Evolutionary conservation across 2,113 vertebrate genomes (phyloP), one percentile per base, ranked within the genome.

Genomic region (Mystacornis crossleyi): DNA sequence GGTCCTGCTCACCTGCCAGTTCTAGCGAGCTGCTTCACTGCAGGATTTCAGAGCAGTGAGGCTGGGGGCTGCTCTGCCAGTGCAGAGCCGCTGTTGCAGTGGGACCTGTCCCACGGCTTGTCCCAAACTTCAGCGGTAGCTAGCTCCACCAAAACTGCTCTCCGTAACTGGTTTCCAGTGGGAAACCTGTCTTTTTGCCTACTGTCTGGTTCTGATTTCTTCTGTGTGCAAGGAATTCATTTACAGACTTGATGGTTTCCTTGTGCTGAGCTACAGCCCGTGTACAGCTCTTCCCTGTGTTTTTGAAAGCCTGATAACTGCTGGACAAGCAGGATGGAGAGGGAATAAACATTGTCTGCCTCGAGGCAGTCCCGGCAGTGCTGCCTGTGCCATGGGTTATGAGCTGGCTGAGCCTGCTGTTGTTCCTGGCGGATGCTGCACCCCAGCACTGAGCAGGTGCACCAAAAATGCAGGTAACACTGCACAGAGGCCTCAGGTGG

Each of bases 301-400:
- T 19, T 3, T 1, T 51, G 40, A 40, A 54, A 26, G 20, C 31
- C 54, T 1, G 3, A 2, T 23, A 29, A 0, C 3, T 57, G 55
- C 61, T 53, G 28, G 26, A 6, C 10, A 6, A 16, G 61, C 9
- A 21, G 74, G 31, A 45, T 8, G 21, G 25, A 10, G 48, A 67
- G 36, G 71, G 33, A 40, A 11, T 7, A 7, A n/a, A 4, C 8
- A 3, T 0, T 2, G 25, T 33, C 36, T 4, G 43, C 4, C 14
- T 50, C 1, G 7, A 1, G 0, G 0, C 2, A 28, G 43, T 53
- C 36, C 31, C 0, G 0, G 45, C 66, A 28, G 60, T 2, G 1
- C 65, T 86, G 71, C 28, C 18, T 25, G 18, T 7, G 28, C 51
- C 9, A 19, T 3, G 45, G 15, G 12, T 8, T 31, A 2, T 2